Evolutionary conservation across 2,113 vertebrate species (phyloP).

Genomic region (Sorex fumeus): DNA sequence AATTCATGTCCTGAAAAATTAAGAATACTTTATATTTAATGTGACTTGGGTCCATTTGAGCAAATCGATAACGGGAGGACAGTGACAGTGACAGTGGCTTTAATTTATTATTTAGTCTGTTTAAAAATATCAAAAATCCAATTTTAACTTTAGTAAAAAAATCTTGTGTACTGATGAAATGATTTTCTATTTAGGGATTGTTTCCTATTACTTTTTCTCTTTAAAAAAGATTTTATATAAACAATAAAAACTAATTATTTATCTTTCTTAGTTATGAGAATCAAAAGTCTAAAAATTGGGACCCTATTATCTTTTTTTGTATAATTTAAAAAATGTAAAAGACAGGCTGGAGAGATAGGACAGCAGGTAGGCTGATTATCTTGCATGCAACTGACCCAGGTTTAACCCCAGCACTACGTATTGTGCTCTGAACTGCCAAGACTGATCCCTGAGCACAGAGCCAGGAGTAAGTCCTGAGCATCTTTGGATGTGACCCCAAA

Average conservation of each 20-base stretch:
- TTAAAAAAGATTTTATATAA: not conserved
- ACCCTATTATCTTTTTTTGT: not conserved
- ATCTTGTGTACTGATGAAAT: not conserved
- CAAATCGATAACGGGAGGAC: too few species aligned
- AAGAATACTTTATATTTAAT: not conserved
- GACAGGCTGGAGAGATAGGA: too few species aligned
- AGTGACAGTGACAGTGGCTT: too few species aligned
- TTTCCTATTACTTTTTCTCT: not conserved
- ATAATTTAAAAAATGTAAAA: not conserved
- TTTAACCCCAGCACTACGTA: too few species aligned
- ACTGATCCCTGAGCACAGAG: too few species aligned
- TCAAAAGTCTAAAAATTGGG: not conserved
- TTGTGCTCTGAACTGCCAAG: too few species aligned
- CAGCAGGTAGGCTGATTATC: too few species aligned
- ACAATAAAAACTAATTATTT: not conserved
- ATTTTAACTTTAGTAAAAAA: not conserved
- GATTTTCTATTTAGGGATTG: not conserved
- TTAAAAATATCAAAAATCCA: not conserved
- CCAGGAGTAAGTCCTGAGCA: too few species aligned
- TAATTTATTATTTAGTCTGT: slow-evolving; percentile 27
- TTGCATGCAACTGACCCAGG: too few species aligned
- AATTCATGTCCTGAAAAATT: not conserved
- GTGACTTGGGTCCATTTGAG: not conserved
- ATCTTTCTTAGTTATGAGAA: not conserved
- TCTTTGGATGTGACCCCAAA: too few species aligned